These are phyloP conservation scores for Betta splendens DNA, from an alignment of 2,797 vertebrate genomes.

Conservation along the genomic window DNA sequence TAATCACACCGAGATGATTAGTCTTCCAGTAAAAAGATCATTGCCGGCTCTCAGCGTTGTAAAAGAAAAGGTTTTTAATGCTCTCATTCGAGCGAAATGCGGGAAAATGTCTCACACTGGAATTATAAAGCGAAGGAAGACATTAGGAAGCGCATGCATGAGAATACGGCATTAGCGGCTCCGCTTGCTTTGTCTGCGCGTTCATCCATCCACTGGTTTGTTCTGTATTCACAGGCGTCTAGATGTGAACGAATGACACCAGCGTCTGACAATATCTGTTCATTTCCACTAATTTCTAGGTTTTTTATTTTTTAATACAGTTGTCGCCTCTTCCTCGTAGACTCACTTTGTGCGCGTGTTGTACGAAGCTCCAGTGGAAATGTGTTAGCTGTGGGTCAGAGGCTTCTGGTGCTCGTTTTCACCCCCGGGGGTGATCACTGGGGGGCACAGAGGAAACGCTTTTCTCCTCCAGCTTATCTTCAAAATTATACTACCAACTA, in stretches of 20 bases:
- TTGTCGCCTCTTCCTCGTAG: background rate
- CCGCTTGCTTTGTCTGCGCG: background rate
- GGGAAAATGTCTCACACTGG: conserved; percentile 34
- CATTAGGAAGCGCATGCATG: conserved; percentile 3
- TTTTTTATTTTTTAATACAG: background rate
- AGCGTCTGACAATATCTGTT: conserved; percentile 1
- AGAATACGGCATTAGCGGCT: conserved; percentile 8
- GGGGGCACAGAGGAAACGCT: conserved; percentile 25
- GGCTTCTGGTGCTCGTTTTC: conserved; percentile 52
- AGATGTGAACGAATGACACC: background rate
- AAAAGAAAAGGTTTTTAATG: conserved; percentile 42
- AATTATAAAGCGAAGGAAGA: conserved; percentile 21
- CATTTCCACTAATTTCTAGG: background rate
- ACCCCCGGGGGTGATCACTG: conserved; percentile 32
- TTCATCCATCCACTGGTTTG: conserved; percentile 2
- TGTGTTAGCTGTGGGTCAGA: conserved; percentile 49
- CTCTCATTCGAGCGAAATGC: conserved; percentile 44
- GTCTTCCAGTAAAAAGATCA: conserved; percentile 64
- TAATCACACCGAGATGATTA: conserved; percentile 74
- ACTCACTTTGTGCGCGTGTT: conserved; percentile 12
- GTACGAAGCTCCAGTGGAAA: conserved; percentile 50
- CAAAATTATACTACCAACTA: conserved; percentile 28
- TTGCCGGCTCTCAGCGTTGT: conserved; percentile 50
- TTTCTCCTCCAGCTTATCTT: conserved; percentile 46
- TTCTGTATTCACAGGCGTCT: background rate